These are phyloP conservation scores for Mellivora capensis DNA, from an alignment of 2,113 vertebrate species.

Conservation along the genomic window DNA sequence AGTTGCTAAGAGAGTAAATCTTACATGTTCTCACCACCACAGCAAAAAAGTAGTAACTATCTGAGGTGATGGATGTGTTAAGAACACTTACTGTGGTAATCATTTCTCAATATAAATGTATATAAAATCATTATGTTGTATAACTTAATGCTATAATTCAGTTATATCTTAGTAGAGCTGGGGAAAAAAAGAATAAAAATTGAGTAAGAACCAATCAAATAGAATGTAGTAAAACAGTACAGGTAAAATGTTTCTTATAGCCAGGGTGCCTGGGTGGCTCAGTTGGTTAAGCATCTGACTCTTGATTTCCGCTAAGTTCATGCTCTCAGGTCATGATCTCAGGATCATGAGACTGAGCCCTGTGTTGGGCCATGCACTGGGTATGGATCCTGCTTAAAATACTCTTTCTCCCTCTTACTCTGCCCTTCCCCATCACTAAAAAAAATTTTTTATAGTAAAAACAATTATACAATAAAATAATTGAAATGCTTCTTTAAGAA, in stretches of 20 bases:
- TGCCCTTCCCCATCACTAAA: not conserved
- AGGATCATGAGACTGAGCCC: not conserved
- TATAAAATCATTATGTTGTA: not conserved
- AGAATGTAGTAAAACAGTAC: not conserved
- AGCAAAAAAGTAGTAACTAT: not conserved
- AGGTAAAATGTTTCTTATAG: not conserved
- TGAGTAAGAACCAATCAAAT: not conserved
- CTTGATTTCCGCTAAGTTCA: not conserved
- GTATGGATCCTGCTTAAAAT: not conserved
- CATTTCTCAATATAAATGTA: not conserved
- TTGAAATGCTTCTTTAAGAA: not conserved
- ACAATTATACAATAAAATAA: not conserved
- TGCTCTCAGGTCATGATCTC: not conserved
- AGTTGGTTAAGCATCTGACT: not conserved
- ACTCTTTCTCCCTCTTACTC: not conserved
- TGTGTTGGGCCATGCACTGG: not conserved
- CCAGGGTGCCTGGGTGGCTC: not conserved
- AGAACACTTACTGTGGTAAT: not conserved
- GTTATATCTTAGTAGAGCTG: not conserved
- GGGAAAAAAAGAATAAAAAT: not conserved
- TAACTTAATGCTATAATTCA: not conserved
- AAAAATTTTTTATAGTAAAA: not conserved
- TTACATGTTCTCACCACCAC: not conserved
- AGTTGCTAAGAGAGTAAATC: not conserved
- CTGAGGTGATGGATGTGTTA: not conserved